Evolutionary conservation across 1,140 invertebrate genomes (phyloP).

Genomic region (Drosophila tani): DNA sequence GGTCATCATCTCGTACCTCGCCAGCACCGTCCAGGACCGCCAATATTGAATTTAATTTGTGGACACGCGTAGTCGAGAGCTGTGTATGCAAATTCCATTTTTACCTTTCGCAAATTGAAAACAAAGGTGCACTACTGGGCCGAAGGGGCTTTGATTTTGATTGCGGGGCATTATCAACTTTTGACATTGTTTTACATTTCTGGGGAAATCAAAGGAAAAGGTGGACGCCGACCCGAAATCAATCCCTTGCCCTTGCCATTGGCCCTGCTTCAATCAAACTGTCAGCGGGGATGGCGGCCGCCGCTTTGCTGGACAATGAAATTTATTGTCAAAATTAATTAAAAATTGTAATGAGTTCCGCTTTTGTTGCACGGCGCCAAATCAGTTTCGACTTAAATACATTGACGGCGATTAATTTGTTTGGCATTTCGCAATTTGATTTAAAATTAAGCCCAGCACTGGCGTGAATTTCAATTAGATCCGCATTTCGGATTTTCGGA

Average conservation of each 20-base stretch:
- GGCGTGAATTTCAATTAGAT: slow-evolving; percentile 78
- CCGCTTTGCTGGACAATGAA: slow-evolving; percentile 19
- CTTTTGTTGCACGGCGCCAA: slow-evolving; percentile 13
- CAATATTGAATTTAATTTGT: slow-evolving; percentile 80
- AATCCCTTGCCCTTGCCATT: slow-evolving; percentile 29
- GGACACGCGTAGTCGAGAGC: slow-evolving; percentile 61
- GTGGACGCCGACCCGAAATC: slow-evolving; percentile 29
- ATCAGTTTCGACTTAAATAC: slow-evolving; percentile 57
- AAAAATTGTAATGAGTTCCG: slow-evolving; percentile 78
- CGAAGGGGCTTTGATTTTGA: slow-evolving; percentile 43
- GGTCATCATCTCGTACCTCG: slow-evolving; percentile 49
- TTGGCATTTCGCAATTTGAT: slow-evolving; percentile 72
- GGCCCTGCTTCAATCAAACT: slow-evolving; percentile 67
- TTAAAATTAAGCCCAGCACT: slow-evolving; percentile 63
- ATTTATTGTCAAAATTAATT: slow-evolving; percentile 82
- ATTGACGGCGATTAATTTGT: slow-evolving; percentile 73
- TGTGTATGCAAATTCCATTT: slow-evolving; percentile 66
- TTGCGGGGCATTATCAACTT: slow-evolving; percentile 75
- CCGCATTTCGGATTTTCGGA: slow-evolving; percentile 21
- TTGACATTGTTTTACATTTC: slow-evolving; percentile 80
- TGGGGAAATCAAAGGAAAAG: slow-evolving; percentile 71
- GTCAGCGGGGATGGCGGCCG: slow-evolving; percentile 37
- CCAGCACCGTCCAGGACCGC: slow-evolving; percentile 20
- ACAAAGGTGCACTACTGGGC: slow-evolving; percentile 57
- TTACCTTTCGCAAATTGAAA: slow-evolving; percentile 41